Base-by-base conservation (phyloP, 2,888 invertebrate genomes). In the Scaptomyza reducta region DNA sequence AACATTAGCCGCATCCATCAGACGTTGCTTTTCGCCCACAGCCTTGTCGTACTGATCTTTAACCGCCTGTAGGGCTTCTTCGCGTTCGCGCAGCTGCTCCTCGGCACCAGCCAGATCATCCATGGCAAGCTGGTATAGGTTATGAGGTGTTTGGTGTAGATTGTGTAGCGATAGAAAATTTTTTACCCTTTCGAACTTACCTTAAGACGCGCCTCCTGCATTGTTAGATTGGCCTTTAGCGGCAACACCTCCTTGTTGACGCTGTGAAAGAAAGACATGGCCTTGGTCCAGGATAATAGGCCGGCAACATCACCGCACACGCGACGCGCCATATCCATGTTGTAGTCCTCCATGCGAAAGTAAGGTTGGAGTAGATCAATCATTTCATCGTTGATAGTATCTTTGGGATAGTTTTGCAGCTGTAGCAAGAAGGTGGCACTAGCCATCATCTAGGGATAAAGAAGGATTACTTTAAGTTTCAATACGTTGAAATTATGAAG, bases 281-380 rank as follows among this genome's bases (percentile, higher is more conserved):
- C 97, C 91, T 97, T 97, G 0, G 98, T 98, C 99, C 99, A 99
- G 0, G 98, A 97, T 2, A 97, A 92, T 11, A 99, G 93, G 2
- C 99, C 99, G 13, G 99, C 98, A 0, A 99, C 98, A 89, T 99
- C 98, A 56, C 98, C 98, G 90, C 98, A 99, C 5, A 98, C 98
- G 72, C 98, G 93, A 89, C 97, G 96, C 0, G 99, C 99, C 57
- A 96, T 98, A 87, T 99, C 98, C 96, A 98, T 97, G 89, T 97
- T 97, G 91, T 98, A 99, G 91, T 99, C 98, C 86, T 98, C 98
- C 97, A 97, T 97, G 90, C 95, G 95, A 84, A 98, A 97, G 91
- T 98, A 99, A 0, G 98, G 98, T 75, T 95, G 94, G 57, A 99
- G 92, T 66, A 98, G 93, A 90, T 99, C 99, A 9, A 99, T 97